Conservation (phyloP, 2,113 vertebrate species). For the Tylochromis polylepis region DNA sequence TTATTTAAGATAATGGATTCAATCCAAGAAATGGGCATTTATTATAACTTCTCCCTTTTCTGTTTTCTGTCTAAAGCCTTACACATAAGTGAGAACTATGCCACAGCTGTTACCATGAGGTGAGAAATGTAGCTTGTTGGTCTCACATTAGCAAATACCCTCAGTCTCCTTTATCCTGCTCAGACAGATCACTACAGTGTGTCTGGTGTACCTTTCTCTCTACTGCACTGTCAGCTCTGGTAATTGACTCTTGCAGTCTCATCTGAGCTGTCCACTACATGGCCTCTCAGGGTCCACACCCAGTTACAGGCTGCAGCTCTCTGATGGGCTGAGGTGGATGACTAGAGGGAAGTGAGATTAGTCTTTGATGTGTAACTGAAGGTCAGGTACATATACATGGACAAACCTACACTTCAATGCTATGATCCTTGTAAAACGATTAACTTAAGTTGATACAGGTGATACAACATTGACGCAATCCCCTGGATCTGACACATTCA, state of each 20-base stretch:
- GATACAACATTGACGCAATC: neutral
- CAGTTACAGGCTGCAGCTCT: conserved; percentile 59
- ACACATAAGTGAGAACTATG: neutral
- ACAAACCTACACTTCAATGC: neutral
- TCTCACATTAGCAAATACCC: conserved; percentile 30
- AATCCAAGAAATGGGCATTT: neutral
- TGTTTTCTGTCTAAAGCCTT: neutral
- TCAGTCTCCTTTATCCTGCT: conserved; percentile 38
- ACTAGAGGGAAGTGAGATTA: conserved; percentile 14
- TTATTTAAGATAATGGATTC: neutral
- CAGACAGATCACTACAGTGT: conserved; percentile 32
- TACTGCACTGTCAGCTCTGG: conserved; percentile 46
- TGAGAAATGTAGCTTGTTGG: conserved; percentile 24
- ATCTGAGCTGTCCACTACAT: conserved; percentile 52
- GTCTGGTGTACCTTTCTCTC: conserved; percentile 52
- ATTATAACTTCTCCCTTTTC: neutral
- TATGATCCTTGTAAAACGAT: neutral
- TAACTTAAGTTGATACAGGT: neutral
- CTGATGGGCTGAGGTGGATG: conserved; percentile 26
- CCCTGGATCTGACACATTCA: neutral
- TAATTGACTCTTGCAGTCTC: conserved; percentile 66
- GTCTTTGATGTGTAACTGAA: conserved; percentile 33
- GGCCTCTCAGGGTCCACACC: conserved; percentile 52
- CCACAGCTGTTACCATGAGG: neutral
- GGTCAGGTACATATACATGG: neutral